A percentile compares a stretch with the other conserved stretches of the same genome.
Conservation (phyloP, 2,113 vertebrate genomes). For the Mustela lutreola region DNA sequence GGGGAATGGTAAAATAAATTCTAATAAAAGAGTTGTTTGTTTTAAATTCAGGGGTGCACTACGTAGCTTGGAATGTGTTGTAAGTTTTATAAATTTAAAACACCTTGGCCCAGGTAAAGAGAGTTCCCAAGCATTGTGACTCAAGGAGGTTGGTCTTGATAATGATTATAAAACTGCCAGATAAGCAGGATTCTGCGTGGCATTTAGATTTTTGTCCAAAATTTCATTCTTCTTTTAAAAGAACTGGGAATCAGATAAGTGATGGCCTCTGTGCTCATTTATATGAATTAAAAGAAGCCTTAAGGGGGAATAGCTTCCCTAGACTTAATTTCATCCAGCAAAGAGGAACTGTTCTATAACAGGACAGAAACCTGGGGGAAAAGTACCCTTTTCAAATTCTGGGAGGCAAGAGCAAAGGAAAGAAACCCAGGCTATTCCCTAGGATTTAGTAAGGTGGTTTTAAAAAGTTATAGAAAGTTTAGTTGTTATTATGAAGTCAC, state of each 20-base stretch:
- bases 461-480: constrained; percentile 12
- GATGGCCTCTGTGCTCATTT: background rate
- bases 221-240: background rate
- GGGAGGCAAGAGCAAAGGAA: background rate
- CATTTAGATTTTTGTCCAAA: background rate
- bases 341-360: background rate
- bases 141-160: background rate
- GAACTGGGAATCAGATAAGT: background rate
- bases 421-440: background rate
- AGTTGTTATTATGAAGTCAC: constrained; percentile 6
- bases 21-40: background rate
- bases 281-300: background rate
- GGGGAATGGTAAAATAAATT: background rate
- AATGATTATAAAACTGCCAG: background rate
- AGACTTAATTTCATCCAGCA: background rate
- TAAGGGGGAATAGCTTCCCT: background rate
- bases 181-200: background rate
- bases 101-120: background rate
- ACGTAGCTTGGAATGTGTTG: background rate
- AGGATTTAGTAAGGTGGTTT: background rate
- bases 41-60: background rate
- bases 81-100: background rate
- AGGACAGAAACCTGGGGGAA: background rate
- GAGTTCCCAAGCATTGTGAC: background rate
- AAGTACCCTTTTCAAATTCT: background rate